phyloP scores from a whole-genome alignment of 1,140 invertebrate genomes.

The Drosophila dunni region DNA sequence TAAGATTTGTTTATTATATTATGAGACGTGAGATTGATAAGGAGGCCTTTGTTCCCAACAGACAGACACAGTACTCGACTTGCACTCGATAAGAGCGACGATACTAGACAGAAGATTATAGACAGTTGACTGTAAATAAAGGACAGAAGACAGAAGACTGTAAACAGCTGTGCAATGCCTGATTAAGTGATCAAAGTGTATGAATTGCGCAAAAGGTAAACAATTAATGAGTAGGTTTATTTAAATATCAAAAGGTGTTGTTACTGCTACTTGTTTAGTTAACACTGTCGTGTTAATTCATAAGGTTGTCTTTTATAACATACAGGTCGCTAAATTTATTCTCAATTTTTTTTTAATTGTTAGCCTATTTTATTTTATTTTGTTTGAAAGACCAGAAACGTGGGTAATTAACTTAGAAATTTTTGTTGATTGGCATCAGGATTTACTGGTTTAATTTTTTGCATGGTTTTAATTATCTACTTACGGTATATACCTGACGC shows the following conservation, averaged over 20 bases:
- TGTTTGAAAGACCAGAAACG: conserved; percentile 18
- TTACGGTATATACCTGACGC: not conserved
- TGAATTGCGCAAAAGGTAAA: conserved; percentile 46
- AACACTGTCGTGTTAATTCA: conserved; percentile 59
- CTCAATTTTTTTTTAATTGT: not conserved
- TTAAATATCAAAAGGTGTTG: conserved; percentile 1
- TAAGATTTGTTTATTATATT: conserved; percentile 20
- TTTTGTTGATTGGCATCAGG: conserved; percentile 8
- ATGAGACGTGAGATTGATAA: conserved; percentile 26
- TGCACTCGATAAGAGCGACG: conserved; percentile 13
- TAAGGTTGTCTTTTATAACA: conserved; percentile 16
- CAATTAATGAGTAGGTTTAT: conserved; percentile 35
- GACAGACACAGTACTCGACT: conserved; percentile 5
- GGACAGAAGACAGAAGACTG: not conserved
- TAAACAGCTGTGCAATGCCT: conserved; percentile 8
- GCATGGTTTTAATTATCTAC: not conserved
- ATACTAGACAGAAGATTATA: not conserved
- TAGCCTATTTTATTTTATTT: conserved; percentile 29
- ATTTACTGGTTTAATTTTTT: conserved; percentile 28
- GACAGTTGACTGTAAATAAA: not conserved
- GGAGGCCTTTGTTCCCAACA: not conserved
- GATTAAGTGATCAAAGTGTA: conserved; percentile 14
- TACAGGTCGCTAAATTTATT: not conserved
- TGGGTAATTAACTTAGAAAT: conserved; percentile 1
- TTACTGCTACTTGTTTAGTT: conserved; percentile 33